Conservation (phyloP, 2,797 vertebrate genomes). For the Rallus crepitans region DNA sequence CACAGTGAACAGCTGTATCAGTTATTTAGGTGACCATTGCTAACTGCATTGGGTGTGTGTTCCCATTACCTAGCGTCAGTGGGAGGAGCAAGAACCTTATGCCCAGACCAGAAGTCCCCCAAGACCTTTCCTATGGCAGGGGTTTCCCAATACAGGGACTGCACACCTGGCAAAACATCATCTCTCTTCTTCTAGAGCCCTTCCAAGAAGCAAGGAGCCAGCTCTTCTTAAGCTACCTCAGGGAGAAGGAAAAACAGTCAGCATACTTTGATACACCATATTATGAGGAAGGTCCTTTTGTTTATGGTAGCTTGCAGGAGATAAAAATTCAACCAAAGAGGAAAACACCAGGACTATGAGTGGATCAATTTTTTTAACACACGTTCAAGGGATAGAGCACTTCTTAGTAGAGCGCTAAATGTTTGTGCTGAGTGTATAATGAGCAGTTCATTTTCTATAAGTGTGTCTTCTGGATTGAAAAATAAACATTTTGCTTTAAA, state of each 20-base stretch:
- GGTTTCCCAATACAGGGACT: neutral
- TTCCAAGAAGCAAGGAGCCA: neutral
- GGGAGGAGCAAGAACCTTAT: neutral
- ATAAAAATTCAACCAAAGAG: neutral
- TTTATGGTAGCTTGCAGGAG: neutral
- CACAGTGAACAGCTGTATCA: neutral
- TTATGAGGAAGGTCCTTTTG: neutral
- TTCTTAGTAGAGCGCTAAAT: neutral
- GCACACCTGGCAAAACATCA: neutral
- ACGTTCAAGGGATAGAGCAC: neutral
- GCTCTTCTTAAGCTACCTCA: neutral
- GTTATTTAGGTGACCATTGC: neutral
- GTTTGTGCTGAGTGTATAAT: neutral
- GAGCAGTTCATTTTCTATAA: neutral
- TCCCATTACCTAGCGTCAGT: fast-evolving
- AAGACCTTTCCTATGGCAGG: neutral
- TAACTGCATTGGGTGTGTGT: neutral
- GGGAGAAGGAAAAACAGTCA: neutral
- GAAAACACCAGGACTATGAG: neutral
- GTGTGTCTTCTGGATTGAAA: neutral
- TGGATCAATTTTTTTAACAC: neutral
- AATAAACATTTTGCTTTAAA: neutral
- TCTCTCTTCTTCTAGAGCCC: neutral
- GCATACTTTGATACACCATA: neutral
- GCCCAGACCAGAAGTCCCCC: too few relatives aligned